Base-by-base conservation (phyloP, 2,888 invertebrate species). In the Hoplodrina ambigua region DNA sequence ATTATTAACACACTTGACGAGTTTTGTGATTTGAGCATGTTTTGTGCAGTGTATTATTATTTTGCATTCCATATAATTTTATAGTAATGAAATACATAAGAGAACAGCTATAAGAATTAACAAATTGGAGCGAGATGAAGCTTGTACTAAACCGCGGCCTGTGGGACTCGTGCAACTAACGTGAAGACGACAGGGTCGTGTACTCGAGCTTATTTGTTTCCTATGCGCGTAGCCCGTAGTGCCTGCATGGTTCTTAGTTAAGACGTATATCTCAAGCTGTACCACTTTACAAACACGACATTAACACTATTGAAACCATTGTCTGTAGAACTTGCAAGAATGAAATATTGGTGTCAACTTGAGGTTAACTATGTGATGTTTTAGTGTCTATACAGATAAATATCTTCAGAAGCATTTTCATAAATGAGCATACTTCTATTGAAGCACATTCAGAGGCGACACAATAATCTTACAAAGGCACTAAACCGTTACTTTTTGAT, bases 11-110 rank as follows among this genome's bases (percentile, higher is more conserved):
- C 89, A 85, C 86, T 88, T 86, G 80, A 86, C 74, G 80, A 86
- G 84, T 90, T 86, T 85, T 88, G 85, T 89, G 86, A 83, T 84
- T 70, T 85, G 82, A 89, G 93, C 93, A 93, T 93, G 93, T 85
- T 81, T 86, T 91, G 88, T 89, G 87, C 89, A 82, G 84, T 86
- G 77, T 89, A 83, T 81, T 86, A 67, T 90, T 91, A 86, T 82
- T 86, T 90, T 89, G 88, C 88, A 85, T 85, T 86, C 69, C 72
- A 74, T 83, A 72, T 85, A 67, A 73, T 81, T 80, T 85, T 79
- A 69, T 81, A 79, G 65, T 60, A 50, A 57, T 72, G 54, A 59
- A 67, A 73, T 37, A 71, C 50, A 52, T 64, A 58, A 53, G 17
- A 53, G 30, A 57, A 66, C 50, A 71, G n/a, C 57, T 60, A 46